Evolutionary conservation across 2,113 vertebrate species (phyloP).

Genomic region (Phrynocephalus versicolor): DNA sequence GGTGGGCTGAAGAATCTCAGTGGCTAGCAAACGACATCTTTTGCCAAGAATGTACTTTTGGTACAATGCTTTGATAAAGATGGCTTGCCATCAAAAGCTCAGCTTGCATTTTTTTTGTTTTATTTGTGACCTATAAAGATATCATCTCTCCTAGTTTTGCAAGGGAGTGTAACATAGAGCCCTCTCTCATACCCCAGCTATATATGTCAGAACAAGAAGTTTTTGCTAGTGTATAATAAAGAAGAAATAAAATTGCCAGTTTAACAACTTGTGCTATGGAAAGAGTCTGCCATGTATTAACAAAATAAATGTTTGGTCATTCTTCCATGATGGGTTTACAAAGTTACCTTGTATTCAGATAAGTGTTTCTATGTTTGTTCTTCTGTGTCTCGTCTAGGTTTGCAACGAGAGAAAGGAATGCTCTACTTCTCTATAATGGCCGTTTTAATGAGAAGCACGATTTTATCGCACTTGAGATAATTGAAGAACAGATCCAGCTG

Average conservation of each 20-base stretch:
- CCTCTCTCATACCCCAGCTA: background rate
- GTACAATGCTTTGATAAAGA: too few relatives aligned
- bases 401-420: slow-evolving; percentile 87
- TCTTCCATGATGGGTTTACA: background rate
- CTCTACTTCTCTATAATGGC: slow-evolving; percentile 93
- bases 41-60: too few relatives aligned
- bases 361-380: slow-evolving; percentile 8
- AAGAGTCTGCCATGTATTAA: background rate
- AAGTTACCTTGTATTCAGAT: background rate
- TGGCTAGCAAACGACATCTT: too few relatives aligned
- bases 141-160: background rate
- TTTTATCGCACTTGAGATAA: slow-evolving; percentile 94
- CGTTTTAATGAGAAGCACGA: slow-evolving; percentile 97
- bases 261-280: too few relatives aligned
- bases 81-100: too few relatives aligned
- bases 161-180: background rate
- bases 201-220: background rate
- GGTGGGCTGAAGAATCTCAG: background rate
- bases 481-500: slow-evolving; percentile 95
- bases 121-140: too few relatives aligned
- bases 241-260: background rate
- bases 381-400: slow-evolving; percentile 77
- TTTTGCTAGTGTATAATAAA: background rate
- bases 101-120: too few relatives aligned
- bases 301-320: background rate